Evolutionary conservation across 2,888 invertebrate species (phyloP).

Genomic region (Drosophila eohydei): DNA sequence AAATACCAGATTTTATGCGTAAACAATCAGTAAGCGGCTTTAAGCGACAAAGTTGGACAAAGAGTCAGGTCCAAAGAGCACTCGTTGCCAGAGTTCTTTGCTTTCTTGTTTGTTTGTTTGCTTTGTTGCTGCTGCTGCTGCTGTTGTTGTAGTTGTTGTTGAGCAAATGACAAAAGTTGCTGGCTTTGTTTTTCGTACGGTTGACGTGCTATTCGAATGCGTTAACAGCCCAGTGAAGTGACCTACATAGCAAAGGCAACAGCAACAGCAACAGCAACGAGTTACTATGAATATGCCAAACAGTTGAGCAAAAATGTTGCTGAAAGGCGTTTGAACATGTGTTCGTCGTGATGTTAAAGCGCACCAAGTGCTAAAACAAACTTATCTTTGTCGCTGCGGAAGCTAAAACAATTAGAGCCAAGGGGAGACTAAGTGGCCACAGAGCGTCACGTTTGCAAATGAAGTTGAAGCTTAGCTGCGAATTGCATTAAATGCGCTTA

Average conservation of each 20-base stretch:
- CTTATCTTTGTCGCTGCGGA: slow-evolving; percentile 1
- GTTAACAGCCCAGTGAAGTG: slow-evolving; percentile 66
- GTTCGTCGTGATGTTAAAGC: slow-evolving; percentile 1
- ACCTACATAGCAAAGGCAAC: slow-evolving; percentile 52
- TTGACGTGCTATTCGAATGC: slow-evolving; percentile 81
- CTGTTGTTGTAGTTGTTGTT: slow-evolving; percentile 32
- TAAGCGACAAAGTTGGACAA: slow-evolving; percentile 46
- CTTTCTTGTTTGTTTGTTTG: slow-evolving; percentile 30
- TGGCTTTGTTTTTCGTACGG: slow-evolving; percentile 75
- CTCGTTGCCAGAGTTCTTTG: slow-evolving; percentile 14
- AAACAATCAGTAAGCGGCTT: slow-evolving; percentile 46
- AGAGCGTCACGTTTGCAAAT: slow-evolving; percentile 33
- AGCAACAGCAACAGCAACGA: slow-evolving; percentile 10
- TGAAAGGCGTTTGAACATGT: slow-evolving; percentile 44
- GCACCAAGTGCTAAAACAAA: not conserved
- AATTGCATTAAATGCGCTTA: slow-evolving; percentile 66
- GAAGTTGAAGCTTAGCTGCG: slow-evolving; percentile 26
- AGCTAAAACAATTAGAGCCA: slow-evolving; percentile 64
- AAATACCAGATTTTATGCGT: slow-evolving; percentile 26
- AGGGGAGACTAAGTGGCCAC: slow-evolving; percentile 30
- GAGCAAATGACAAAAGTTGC: slow-evolving; percentile 75
- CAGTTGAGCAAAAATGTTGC: slow-evolving; percentile 16
- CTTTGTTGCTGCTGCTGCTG: slow-evolving; percentile 12
- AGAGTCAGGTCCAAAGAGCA: slow-evolving; percentile 22
- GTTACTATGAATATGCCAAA: slow-evolving; percentile 36